A percentile compares a stretch with the other conserved stretches of the same genome.
These are phyloP conservation scores for Cataglyphis hispanica DNA, from an alignment of 1,140 invertebrate species.

Conservation along the genomic window DNA sequence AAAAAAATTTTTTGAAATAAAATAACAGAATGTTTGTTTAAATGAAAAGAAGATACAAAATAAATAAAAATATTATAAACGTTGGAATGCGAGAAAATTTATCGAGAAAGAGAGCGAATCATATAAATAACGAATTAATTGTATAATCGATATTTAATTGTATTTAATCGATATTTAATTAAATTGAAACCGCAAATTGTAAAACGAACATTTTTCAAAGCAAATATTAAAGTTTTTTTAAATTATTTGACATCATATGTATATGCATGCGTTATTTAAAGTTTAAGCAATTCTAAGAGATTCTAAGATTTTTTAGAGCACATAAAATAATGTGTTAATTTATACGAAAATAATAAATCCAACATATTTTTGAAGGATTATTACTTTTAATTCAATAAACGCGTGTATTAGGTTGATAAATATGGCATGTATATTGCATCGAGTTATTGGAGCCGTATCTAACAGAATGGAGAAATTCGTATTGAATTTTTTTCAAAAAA, in stretches of 20 bases:
- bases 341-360: conserved; percentile 1
- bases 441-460: neutral
- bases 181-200: neutral
- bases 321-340: neutral
- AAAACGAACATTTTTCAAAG: neutral
- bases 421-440: neutral
- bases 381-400: neutral
- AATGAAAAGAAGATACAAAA: neutral
- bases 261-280: too few species aligned
- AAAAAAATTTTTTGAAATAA: neutral
- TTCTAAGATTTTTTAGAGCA: neutral
- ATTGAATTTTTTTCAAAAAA: neutral
- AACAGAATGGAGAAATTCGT: neutral
- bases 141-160: too few species aligned
- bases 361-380: neutral
- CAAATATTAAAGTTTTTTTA: neutral
- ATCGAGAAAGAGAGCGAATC: neutral
- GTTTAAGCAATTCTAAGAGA: too few species aligned
- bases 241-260: neutral
- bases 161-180: too few species aligned
- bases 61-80: neutral
- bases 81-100: neutral
- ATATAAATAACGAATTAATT: neutral
- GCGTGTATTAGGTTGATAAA: neutral
- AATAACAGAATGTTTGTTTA: neutral